phyloP scores from a whole-genome alignment of 2,888 invertebrate species.

The Idaea straminata region DNA sequence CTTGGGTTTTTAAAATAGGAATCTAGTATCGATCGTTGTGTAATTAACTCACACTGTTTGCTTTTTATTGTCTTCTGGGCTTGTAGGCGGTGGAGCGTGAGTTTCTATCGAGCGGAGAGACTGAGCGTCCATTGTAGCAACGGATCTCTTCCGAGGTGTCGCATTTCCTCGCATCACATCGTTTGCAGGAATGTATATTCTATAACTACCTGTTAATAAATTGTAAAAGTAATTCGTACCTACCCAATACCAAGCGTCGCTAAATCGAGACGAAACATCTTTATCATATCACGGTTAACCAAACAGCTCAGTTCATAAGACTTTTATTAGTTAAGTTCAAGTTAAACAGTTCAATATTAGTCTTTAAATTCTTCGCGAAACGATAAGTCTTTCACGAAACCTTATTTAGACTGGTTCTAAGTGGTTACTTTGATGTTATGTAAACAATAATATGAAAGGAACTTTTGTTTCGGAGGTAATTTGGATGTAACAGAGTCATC shows the following conservation, averaged over 20 bases:
- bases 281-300: neutral
- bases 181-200: constrained; percentile 50
- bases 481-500: neutral
- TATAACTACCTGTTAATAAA: constrained; percentile 50
- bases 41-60: constrained; percentile 61
- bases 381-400: constrained; percentile 14
- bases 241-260: constrained; percentile 9
- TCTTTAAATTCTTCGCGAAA: constrained; percentile 2
- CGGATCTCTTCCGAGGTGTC: constrained; percentile 66
- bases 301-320: constrained; percentile 1
- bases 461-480: neutral
- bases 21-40: constrained; percentile 1
- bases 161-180: constrained; percentile 47
- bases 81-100: constrained; percentile 70
- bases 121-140: constrained; percentile 68
- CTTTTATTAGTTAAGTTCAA: neutral
- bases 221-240: constrained; percentile 10
- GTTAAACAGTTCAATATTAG: neutral
- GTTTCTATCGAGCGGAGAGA: constrained; percentile 70
- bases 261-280: constrained; percentile 4
- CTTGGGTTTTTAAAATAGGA: neutral
- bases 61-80: constrained; percentile 66
- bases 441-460: neutral
- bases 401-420: constrained; percentile 22
- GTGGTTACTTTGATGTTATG: neutral